Percentiles rank a stretch among this genome's conserved stretches.
These are phyloP conservation scores for Drosophila flavopinicola DNA, from an alignment of 2,888 invertebrate genomes.

Conservation along the genomic window DNA sequence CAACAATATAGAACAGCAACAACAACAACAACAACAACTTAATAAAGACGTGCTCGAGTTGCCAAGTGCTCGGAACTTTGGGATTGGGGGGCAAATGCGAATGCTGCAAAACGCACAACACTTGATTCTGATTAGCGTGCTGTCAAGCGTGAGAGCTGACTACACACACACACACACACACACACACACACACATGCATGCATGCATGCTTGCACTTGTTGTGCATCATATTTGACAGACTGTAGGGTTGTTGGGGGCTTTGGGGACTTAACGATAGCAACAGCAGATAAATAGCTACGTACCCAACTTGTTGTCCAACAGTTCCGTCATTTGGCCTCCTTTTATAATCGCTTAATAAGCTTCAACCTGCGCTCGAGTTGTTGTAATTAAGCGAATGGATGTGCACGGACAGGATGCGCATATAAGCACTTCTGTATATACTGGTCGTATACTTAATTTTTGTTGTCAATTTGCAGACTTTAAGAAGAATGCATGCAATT, in stretches of 20 bases:
- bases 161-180: constrained; percentile 37
- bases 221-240: constrained; percentile 54
- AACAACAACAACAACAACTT: no score
- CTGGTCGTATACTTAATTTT: no score
- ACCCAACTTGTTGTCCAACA: constrained; percentile 35
- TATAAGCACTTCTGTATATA: no score
- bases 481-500: no score
- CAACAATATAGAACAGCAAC: no score
- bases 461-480: no score
- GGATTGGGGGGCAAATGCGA: no score
- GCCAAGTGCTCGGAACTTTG: no score
- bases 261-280: constrained; percentile 60
- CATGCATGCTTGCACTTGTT: constrained; percentile 34
- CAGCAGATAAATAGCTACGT: constrained; percentile 55
- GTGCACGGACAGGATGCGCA: constrained; percentile 27
- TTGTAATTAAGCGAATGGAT: constrained; percentile 65
- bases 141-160: constrained; percentile 81
- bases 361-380: constrained; percentile 39
- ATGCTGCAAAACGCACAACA: constrained; percentile 74
- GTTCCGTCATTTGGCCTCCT: constrained; percentile 55
- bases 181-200: constrained; percentile 21
- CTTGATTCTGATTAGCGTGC: constrained; percentile 83
- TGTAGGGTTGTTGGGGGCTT: neutral
- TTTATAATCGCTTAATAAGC: constrained; percentile 75
- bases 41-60: no score